phyloP scores from a whole-genome alignment of 2,888 invertebrate genomes.

The Byasa hedistus region DNA sequence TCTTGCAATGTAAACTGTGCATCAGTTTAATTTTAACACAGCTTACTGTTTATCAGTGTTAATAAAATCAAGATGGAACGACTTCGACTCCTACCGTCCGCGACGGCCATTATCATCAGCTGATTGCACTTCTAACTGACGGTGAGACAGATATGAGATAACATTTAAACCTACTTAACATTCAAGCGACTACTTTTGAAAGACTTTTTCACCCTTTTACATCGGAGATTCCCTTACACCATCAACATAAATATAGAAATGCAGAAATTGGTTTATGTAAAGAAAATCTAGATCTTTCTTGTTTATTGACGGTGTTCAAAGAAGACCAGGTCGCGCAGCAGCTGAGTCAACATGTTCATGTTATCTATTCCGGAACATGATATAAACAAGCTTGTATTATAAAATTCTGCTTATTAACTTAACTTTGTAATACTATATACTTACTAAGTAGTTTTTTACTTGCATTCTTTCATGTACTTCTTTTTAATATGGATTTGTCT shows the following conservation, averaged over 20 bases:
- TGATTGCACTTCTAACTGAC: slow-evolving; percentile 38
- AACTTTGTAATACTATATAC: no score
- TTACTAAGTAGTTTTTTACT: no score
- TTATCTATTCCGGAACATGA: no score
- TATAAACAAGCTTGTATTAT: no score
- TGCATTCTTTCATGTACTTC: no score
- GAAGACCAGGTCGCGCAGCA: neutral
- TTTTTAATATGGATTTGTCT: no score
- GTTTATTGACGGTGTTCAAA: neutral
- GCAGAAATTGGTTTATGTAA: neutral
- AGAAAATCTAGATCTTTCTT: neutral
- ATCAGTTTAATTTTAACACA: slow-evolving; percentile 17
- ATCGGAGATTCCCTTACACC: neutral
- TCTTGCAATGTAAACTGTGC: slow-evolving; percentile 4
- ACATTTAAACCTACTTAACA: slow-evolving; percentile 30
- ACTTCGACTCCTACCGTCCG: slow-evolving; percentile 17
- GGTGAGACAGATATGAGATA: slow-evolving; percentile 30
- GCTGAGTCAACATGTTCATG: no score
- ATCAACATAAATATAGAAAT: neutral
- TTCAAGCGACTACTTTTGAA: slow-evolving; percentile 25
- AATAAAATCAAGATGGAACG: slow-evolving; percentile 29
- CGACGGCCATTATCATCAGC: slow-evolving; percentile 39
- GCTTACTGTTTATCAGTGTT: slow-evolving; percentile 28
- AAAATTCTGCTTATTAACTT: no score
- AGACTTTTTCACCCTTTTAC: slow-evolving; percentile 4